Percentiles rank a stretch among this genome's conserved stretches.
Evolutionary conservation across 2,888 invertebrate species (phyloP).

Genomic region (Eumerus sabulonum): DNA sequence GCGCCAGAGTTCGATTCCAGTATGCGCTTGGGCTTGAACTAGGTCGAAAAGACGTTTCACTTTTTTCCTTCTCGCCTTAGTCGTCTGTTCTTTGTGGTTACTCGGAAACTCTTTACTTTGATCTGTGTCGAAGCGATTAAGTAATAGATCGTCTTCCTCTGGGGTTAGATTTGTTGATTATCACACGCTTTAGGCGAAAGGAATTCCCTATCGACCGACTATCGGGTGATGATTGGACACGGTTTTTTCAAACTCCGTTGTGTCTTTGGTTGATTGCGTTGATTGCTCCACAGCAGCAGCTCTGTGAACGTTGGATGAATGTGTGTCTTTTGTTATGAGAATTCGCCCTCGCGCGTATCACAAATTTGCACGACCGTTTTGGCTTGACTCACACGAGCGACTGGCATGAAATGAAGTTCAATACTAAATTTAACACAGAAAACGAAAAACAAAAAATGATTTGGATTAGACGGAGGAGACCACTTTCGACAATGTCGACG

Average conservation of each 20-base stretch:
- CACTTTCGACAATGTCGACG: too few relatives aligned
- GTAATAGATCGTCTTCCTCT: conserved; percentile 46
- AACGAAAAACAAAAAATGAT: conserved; percentile 33
- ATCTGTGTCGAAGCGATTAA: conserved; percentile 60
- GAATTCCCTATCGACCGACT: conserved; percentile 12
- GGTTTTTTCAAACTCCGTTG: conserved; percentile 20
- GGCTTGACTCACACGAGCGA: conserved; percentile 50
- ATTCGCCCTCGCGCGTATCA: too few relatives aligned
- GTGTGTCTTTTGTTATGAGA: conserved; percentile 1
- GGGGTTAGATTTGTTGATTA: conserved; percentile 43
- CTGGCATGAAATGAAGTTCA: conserved; percentile 59
- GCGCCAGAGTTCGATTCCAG: conserved; percentile 50
- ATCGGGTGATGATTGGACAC: conserved; percentile 1
- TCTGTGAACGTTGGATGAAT: not conserved
- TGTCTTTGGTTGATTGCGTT: conserved; percentile 18
- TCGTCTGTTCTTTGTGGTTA: conserved; percentile 29
- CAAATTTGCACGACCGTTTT: conserved; percentile 29
- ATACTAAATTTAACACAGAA: conserved; percentile 62
- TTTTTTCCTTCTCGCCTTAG: conserved; percentile 34
- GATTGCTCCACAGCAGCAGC: not conserved
- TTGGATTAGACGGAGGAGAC: conserved; percentile 38
- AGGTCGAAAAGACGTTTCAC: conserved; percentile 67
- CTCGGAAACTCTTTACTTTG: conserved; percentile 33
- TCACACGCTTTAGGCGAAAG: conserved; percentile 21
- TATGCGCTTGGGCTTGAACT: conserved; percentile 38